These are phyloP conservation scores for Apodemus sylvaticus DNA, from an alignment of 2,113 vertebrate species.

Conservation along the genomic window DNA sequence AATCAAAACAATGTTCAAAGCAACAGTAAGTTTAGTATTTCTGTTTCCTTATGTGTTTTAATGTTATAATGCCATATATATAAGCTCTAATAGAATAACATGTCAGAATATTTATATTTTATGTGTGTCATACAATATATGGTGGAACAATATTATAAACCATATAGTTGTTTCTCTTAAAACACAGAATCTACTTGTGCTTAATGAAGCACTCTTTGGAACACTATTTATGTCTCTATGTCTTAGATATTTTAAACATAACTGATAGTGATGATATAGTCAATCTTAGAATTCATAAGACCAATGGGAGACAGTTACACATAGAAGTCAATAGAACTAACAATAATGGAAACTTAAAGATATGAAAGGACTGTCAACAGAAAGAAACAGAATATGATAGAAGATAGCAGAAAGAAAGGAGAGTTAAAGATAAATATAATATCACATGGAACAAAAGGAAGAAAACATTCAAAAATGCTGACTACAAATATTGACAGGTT, in stretches of 20 bases:
- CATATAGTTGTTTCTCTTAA: background rate
- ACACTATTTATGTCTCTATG: background rate
- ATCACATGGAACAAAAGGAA: background rate
- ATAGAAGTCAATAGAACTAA: background rate
- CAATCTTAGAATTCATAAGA: background rate
- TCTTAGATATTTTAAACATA: conserved; percentile 10
- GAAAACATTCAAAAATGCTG: background rate
- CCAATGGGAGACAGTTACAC: background rate
- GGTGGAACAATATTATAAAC: background rate
- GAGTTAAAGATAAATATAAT: background rate
- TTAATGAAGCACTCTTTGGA: background rate
- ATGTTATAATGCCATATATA: background rate
- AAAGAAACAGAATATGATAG: background rate
- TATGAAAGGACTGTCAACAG: background rate
- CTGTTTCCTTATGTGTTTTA: background rate
- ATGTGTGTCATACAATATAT: background rate
- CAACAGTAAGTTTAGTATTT: background rate
- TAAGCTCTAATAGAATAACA: background rate
- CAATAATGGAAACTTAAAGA: background rate
- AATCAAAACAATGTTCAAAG: background rate
- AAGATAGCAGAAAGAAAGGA: background rate
- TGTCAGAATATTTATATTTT: background rate
- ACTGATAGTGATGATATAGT: background rate
- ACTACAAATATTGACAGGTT: background rate
- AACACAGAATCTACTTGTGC: background rate